Evolutionary conservation across 1,140 invertebrate species (phyloP), one percentile per base, ranked within the genome.

Genomic region (Colletes latitarsis): DNA sequence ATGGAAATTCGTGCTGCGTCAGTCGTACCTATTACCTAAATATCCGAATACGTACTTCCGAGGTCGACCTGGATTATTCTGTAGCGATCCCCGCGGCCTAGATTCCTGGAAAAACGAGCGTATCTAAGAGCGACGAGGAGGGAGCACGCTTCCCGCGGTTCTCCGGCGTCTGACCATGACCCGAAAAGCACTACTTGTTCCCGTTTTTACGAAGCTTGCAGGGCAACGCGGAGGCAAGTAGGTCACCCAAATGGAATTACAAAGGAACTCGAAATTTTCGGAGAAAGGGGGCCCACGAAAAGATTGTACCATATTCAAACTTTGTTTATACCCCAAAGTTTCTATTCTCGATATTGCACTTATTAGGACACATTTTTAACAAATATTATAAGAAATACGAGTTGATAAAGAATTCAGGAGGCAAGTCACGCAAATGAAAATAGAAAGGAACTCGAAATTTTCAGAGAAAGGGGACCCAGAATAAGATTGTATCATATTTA

Each of bases 111-210:
- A 17, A 79, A 64, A 10, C 9, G 19, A 15, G 9, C 10, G 30
- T 8, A 55, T n/a, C n/a, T n/a, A 21, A 8, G 15, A 49, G 64
- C n/a, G 15, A 9, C 30, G n/a, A 21, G 19, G 30, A 19, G 15
- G 49, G 41, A 41, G 64, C 17, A 1, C 4, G 6, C 10, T 67
- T 67, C 49, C 43, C 43, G 64, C 19, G 41, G 30, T 39, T 57
- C 46, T n/a, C 15, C 41, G 30, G 69, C 14, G 69, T 57, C 69
- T 55, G 77, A 73, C 77, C 77, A 46, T 79, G 77, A 79, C 69
- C 75, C 10, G 49, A 17, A 41, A 17, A 21, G n/a, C 21, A 46
- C 69, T 64, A 78, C 68, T 78, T 72, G 49, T 12, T 49, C 57
- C 46, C 12, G 19, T 52, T 77, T 58, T 17, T 55, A 1, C 2